Conservation (phyloP, 2,113 vertebrate genomes). For the Mus musculus region DNA sequence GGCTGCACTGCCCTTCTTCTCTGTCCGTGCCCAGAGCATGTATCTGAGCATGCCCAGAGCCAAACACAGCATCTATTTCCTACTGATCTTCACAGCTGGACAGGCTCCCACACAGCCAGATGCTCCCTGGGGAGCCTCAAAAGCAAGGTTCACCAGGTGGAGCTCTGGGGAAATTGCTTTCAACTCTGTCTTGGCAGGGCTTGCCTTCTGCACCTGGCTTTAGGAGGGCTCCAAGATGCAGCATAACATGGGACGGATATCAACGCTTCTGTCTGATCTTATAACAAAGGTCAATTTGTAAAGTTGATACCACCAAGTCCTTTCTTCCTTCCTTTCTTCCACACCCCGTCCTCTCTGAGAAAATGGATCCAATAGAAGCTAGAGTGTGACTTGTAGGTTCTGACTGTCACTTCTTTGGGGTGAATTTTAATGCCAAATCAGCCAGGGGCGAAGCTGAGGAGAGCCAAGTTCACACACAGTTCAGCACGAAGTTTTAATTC, state of each 20-base stretch:
- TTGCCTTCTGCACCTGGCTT: conserved; percentile 7
- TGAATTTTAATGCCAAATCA: neutral
- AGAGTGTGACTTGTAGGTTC: neutral
- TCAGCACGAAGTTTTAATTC: neutral
- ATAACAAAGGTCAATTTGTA: conserved; percentile 26
- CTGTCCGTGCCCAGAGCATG: neutral
- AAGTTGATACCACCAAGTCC: neutral
- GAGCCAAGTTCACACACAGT: neutral
- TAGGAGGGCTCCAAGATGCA: neutral
- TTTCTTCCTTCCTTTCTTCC: neutral
- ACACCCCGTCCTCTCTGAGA: too few relatives aligned
- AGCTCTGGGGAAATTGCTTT: neutral
- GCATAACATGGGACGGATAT: conserved; percentile 19
- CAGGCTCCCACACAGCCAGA: neutral
- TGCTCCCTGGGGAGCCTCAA: neutral
- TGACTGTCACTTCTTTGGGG: neutral
- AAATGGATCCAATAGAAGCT: neutral
- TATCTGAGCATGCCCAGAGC: neutral
- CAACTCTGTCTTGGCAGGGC: neutral
- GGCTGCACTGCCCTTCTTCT: neutral
- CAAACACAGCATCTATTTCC: neutral
- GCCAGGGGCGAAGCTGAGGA: neutral
- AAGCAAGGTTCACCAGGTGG: neutral
- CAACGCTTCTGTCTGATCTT: conserved; percentile 39
- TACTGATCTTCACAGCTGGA: neutral